Percentiles rank a stretch among this genome's conserved stretches.
Conservation (phyloP, 2,113 vertebrate species). For the Thryonomys swinderianus region DNA sequence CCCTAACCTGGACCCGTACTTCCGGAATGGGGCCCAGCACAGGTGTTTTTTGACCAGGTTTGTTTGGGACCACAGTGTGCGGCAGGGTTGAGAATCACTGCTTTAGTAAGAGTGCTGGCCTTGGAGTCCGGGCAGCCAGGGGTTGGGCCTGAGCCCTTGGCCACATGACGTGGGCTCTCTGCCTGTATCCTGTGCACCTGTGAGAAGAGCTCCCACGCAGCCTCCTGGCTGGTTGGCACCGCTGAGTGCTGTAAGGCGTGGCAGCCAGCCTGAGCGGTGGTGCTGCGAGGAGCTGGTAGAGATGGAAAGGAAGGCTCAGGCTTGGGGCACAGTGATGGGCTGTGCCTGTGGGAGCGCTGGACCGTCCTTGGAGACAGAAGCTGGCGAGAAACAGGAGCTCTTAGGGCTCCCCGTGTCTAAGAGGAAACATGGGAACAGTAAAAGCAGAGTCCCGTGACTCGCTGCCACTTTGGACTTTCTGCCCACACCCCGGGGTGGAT, state of each 20-base stretch:
- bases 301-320: not conserved
- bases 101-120: not conserved
- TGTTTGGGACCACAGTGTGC: not conserved
- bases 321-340: not conserved
- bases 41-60: not conserved
- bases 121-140: not conserved
- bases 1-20: no score
- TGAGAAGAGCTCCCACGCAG: not conserved
- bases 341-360: accelerated
- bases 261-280: accelerated
- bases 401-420: accelerated
- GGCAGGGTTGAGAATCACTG: accelerated
- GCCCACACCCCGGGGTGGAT: accelerated
- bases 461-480: not conserved
- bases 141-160: not conserved
- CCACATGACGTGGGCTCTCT: not conserved
- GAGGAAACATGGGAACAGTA: not conserved
- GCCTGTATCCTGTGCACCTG: not conserved
- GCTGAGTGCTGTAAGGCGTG: accelerated
- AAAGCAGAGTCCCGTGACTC: not conserved
- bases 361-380: not conserved
- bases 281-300: accelerated
- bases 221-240: not conserved
- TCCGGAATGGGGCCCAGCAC: not conserved
- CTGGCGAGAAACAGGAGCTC: not conserved